Base-by-base conservation (phyloP, 1,140 invertebrate genomes). In the Drosophila funebris region DNA sequence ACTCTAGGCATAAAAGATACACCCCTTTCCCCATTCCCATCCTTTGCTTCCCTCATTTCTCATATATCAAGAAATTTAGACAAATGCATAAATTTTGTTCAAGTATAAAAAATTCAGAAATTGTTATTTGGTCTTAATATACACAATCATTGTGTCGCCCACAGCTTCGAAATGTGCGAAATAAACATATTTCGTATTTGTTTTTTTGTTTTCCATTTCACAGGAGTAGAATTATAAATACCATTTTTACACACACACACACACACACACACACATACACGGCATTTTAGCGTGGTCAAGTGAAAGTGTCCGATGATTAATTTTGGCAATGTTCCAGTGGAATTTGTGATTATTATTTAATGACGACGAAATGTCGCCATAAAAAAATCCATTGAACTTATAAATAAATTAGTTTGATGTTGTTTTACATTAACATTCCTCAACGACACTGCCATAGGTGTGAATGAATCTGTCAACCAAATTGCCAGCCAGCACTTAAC, bases 281-380 rank as follows among this genome's bases (percentile, higher is more conserved):
- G 46, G 13, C 8, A 37, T 70, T 57, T 52, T 18, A 63, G 60
- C 18, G 76, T 67, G 81, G 77, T 87, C 82, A 88, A 88, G 83
- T 88, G 82, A 88, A 85, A 85, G 82, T 85, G 83, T 63, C 74
- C 82, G 82, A 88, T 85, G 82, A 85, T 85, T 85, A 85, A 85
- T 85, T 62, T 88, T 85, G 82, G 82, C 82, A 36, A 29, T 14
- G 20, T 66, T 76, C 82, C 82, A 85, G 83, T 56, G 82, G 82
- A 87, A 85, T 85, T 82, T 33, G 68, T 76, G 78, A 87, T 85
- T 87, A 87, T 85, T 87, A 87, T 85, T 85, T 85, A 85, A 85
- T 85, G 82, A 85, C 82, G 82, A 87, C 82, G 82, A 68, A 62
- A 87, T 82, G 82, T 76, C 82, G 78, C 78, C 82, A 66, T 29